Evolutionary conservation across 2,888 invertebrate species (phyloP), one percentile per base, ranked within the genome.

Genomic region (Polymixis flavicincta): DNA sequence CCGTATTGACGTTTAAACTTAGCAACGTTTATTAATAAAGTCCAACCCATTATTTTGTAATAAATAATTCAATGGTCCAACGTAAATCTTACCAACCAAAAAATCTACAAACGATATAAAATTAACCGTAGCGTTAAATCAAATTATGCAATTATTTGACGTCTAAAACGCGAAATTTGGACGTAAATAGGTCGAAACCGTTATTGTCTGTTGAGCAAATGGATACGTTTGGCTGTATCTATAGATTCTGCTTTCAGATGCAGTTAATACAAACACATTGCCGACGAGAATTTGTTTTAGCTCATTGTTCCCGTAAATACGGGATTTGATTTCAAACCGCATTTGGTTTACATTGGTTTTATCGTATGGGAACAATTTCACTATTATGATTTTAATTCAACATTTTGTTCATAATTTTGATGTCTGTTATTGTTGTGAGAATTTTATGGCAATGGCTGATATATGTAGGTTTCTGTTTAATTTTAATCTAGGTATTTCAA

Each of bases 221-320:
- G 83, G 88, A 87, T 85, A 82, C 77, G 80, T 84, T 83, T 78
- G 42, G 63, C 22, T 73, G 54, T 78, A 80, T 71, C 75, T 85
- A 75, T 84, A 76, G 78, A 80, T 83, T 83, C 76, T 75, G 86
- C 85, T 87, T 85, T 87, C 78, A 83, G 76, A 83, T 78, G 82
- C 75, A 86, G 76, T 83, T 76, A 76, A 74, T 74, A 80, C 80
- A 80, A 87, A 89, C 87, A 88, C 80, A 85, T 73, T 70, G 83
- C 76, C 80, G 69, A 78, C 66, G 84, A 80, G 71, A 81, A 88
- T 87, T 83, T 89, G 86, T 87, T 89, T 82, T 85, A 85, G 86
- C 80, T 77, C 65, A 77, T 77, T 87, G 83, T 88, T 61, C 69
- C 57, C 80, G 80, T 80, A 83, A 83, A 86, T 79, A 79, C 73